Base-by-base conservation (phyloP, 2,888 invertebrate genomes). In the Nipponacmea schrenckii region DNA sequence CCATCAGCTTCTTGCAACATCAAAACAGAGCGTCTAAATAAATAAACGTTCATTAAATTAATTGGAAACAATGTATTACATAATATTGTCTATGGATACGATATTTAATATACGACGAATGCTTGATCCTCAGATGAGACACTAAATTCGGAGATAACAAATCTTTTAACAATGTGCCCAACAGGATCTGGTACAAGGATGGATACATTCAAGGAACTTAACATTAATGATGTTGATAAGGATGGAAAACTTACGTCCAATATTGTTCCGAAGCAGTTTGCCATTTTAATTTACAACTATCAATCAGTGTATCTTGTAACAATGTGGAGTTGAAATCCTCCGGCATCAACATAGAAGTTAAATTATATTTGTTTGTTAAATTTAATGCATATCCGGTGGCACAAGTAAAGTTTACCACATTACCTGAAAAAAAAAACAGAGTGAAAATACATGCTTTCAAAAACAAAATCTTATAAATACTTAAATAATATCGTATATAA, bases 1-100 rank as follows among this genome's bases (percentile, higher is more conserved):
- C 82, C 83, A n/a, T 78, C 77, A 8, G 86, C 79, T 62, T 82
- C 80, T 44, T 82, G 79, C 8, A 82, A 69, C 12, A 80, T 72
- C 39, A 86, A 74, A 4, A 86, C 82, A 69, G 82, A 83, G 20
- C 83, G 80, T 26, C 85, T 86, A 80, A 1, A 79, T 77, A 46
- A 17, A 67, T 12, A 45, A 31, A 50, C 50, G n/a, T 62, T 1
- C 10, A 5, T 10, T n/a, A n/a, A n/a, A n/a, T n/a, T n/a, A n/a
- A n/a, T n/a, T n/a, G n/a, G n/a, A n/a, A n/a, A n/a, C n/a, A n/a
- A n/a, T n/a, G n/a, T n/a, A n/a, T n/a, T n/a, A n/a, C n/a, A n/a
- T n/a, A n/a, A n/a, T n/a, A n/a, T n/a, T n/a, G n/a, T n/a, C n/a
- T n/a, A n/a, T n/a, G n/a, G n/a, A n/a, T n/a, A n/a, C n/a, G n/a